Conservation (phyloP, 2,888 invertebrate genomes). For the Coremacera marginata region DNA sequence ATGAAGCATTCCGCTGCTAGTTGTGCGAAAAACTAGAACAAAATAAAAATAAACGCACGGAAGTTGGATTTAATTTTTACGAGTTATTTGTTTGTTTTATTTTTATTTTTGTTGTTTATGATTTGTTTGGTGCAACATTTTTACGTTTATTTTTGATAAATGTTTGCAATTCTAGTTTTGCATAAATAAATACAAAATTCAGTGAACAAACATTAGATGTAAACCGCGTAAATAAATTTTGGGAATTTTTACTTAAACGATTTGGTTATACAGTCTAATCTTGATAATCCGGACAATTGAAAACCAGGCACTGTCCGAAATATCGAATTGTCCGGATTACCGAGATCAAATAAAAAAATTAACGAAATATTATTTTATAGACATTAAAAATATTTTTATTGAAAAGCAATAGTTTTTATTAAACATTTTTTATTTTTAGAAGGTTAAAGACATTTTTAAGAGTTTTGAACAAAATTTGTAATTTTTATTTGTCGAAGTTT, state of each 20-base stretch:
- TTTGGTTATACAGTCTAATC: too few relatives aligned
- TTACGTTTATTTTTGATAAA: conserved; percentile 28
- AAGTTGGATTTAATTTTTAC: background rate
- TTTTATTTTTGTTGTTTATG: background rate
- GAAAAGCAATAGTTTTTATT: too few relatives aligned
- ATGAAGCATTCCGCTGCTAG: background rate
- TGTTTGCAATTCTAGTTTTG: conserved; percentile 24
- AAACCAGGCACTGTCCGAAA: too few relatives aligned
- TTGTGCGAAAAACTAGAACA: background rate
- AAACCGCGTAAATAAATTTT: conserved; percentile 26
- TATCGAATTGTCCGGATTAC: too few relatives aligned
- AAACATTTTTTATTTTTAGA: too few relatives aligned
- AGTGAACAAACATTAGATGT: conserved; percentile 24
- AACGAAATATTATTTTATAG: too few relatives aligned
- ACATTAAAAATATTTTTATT: too few relatives aligned
- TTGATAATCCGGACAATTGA: too few relatives aligned
- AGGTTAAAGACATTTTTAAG: too few relatives aligned
- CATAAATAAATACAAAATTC: conserved; percentile 30
- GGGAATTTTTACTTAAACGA: conserved; percentile 12
- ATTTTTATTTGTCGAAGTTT: too few relatives aligned
- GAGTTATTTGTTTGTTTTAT: background rate
- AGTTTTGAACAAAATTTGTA: too few relatives aligned
- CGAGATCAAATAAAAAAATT: too few relatives aligned
- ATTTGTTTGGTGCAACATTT: background rate
- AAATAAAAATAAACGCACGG: background rate